Conservation (phyloP, 2,113 vertebrate species). For the Mellivora capensis region DNA sequence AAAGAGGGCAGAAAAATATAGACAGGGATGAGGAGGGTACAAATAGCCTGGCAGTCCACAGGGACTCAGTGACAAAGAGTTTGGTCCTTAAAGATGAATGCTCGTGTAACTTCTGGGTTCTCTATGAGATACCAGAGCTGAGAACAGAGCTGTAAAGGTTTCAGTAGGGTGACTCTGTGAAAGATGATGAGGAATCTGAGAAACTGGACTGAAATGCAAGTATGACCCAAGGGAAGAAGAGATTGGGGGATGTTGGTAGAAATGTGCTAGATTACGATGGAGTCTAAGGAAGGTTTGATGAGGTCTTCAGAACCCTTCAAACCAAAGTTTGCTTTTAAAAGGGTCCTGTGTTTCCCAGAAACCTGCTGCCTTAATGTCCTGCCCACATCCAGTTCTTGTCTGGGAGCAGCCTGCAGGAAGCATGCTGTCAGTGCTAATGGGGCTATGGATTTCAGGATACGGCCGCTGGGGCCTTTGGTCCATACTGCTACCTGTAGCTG, state of each 20-base stretch:
- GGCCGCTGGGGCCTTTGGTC: background rate
- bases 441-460: background rate
- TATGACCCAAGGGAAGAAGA: background rate
- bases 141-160: background rate
- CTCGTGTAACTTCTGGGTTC: background rate
- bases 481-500: background rate
- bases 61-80: background rate
- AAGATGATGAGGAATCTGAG: background rate
- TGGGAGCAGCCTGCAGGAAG: background rate
- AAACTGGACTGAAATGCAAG: background rate
- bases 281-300: background rate
- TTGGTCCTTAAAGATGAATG: background rate
- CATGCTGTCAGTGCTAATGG: background rate
- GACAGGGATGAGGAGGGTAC: background rate
- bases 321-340: background rate
- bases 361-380: background rate
- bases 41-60: background rate
- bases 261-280: background rate
- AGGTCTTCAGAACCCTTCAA: background rate
- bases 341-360: background rate
- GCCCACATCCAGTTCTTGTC: background rate
- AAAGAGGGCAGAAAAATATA: background rate
- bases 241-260: too few species aligned
- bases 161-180: background rate
- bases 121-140: background rate